phyloP scores from a whole-genome alignment of 2,113 vertebrate species.

The Dromiciops gliroides region DNA sequence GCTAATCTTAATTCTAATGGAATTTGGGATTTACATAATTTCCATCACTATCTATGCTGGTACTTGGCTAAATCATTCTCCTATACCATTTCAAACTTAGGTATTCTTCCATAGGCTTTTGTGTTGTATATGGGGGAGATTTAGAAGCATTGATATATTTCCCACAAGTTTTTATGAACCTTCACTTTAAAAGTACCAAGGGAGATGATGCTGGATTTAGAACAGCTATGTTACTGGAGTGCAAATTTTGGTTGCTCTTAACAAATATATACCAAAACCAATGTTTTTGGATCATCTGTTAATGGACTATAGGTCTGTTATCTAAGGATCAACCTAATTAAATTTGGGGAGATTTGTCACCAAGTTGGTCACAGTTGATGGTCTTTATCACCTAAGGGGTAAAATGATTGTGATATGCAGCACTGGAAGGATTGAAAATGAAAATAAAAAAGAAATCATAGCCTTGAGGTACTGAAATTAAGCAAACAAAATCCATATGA shows the following conservation, averaged over 20 bases:
- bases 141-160: conserved; percentile 20
- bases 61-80: neutral
- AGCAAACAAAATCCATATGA: too few species aligned
- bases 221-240: neutral
- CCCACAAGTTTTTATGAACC: conserved; percentile 11
- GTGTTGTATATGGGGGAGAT: neutral
- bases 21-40: conserved; percentile 32
- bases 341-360: too few species aligned
- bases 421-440: too few species aligned
- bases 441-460: too few species aligned
- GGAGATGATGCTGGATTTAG: neutral
- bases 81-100: neutral
- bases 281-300: neutral
- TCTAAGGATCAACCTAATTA: neutral
- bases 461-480: too few species aligned
- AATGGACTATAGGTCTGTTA: neutral
- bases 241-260: neutral
- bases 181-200: too few species aligned
- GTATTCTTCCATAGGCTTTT: neutral
- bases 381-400: too few species aligned
- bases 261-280: neutral
- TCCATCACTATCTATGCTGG: neutral
- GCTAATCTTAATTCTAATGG: conserved; percentile 27
- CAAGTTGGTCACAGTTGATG: too few species aligned
- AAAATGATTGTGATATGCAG: too few species aligned